A percentile compares a stretch with the other conserved stretches of the same genome.
Conservation (phyloP, 1,140 invertebrate genomes). For the Atta texana region DNA sequence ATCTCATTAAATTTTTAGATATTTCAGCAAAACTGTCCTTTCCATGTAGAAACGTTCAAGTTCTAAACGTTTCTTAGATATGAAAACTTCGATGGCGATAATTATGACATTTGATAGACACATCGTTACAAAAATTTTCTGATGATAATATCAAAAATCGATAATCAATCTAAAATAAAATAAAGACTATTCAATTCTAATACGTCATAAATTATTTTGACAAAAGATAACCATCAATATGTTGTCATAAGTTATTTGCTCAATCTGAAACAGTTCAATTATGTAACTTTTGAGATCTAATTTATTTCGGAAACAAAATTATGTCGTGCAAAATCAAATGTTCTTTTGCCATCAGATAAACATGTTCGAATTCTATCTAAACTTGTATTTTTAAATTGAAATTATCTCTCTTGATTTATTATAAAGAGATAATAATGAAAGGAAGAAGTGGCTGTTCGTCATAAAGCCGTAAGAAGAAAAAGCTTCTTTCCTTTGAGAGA, state of each 20-base stretch:
- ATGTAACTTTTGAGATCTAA: neutral
- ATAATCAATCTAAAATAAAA: neutral
- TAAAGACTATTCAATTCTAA: neutral
- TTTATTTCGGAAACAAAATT: neutral
- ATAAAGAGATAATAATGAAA: neutral
- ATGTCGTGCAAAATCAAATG: neutral
- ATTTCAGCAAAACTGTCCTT: too few relatives aligned
- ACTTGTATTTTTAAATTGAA: constrained; percentile 2
- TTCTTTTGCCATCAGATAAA: neutral
- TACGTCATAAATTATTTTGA: neutral
- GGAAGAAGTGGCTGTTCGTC: neutral
- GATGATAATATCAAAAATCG: neutral
- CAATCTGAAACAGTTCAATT: neutral
- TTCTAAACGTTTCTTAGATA: neutral
- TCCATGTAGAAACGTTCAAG: too few relatives aligned
- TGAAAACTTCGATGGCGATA: neutral
- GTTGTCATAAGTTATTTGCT: neutral
- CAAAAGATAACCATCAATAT: neutral
- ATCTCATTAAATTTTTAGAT: too few relatives aligned
- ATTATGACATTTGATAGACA: neutral
- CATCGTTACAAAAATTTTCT: neutral
- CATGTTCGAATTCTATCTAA: neutral
- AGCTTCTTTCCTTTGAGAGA: neutral
- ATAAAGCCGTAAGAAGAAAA: neutral
- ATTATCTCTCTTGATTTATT: neutral